A percentile compares a stretch with the other conserved stretches of the same genome.
Evolutionary conservation across 1,140 invertebrate species (phyloP).

Genomic region (Cherax destructor): DNA sequence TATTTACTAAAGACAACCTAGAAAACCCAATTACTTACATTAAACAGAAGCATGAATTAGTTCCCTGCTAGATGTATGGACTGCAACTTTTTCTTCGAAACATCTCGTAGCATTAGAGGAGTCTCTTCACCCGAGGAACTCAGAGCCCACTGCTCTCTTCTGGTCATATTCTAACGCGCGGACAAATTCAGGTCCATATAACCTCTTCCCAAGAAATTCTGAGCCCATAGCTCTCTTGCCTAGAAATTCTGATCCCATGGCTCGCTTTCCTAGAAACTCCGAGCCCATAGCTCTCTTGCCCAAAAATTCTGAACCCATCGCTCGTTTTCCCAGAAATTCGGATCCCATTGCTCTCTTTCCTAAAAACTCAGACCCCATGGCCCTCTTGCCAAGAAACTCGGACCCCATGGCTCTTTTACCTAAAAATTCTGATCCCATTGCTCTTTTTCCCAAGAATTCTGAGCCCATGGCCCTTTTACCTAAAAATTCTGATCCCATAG

Average conservation of each 20-base stretch:
- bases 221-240: constrained; percentile 52
- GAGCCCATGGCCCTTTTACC: constrained; percentile 58
- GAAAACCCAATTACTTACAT: background rate
- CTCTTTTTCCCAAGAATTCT: constrained; percentile 57
- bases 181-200: constrained; percentile 48
- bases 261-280: constrained; percentile 46
- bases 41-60: background rate
- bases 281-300: constrained; percentile 58
- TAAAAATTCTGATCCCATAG: constrained; percentile 58
- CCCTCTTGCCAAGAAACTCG: constrained; percentile 51
- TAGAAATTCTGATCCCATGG: constrained; percentile 38
- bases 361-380: constrained; percentile 56
- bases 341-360: constrained; percentile 55
- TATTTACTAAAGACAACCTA: background rate
- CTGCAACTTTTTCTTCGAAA: background rate
- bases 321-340: constrained; percentile 54
- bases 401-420: constrained; percentile 55
- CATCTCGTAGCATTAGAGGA: background rate
- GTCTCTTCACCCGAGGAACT: constrained; percentile 19
- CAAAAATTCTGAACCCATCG: constrained; percentile 58
- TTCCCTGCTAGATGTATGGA: background rate
- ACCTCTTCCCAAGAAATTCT: constrained; percentile 41
- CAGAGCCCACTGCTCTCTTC: constrained; percentile 27
- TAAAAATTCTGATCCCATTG: constrained; percentile 55
- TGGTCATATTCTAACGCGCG: constrained; percentile 36